Conservation (phyloP, 2,113 vertebrate genomes). For the Oxyura jamaicensis region DNA sequence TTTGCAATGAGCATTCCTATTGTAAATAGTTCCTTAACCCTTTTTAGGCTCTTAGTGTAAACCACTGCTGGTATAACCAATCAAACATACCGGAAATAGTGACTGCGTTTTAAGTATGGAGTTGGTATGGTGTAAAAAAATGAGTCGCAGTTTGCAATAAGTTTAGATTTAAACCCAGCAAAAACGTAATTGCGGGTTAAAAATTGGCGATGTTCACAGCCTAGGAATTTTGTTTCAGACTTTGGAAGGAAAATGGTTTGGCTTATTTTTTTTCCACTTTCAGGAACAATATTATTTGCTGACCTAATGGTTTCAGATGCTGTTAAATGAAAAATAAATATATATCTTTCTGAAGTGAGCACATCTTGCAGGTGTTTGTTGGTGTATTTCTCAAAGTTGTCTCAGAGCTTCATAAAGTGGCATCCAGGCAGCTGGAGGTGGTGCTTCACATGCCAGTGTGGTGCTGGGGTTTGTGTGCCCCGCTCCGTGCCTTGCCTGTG, state of each 20-base stretch:
- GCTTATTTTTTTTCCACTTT: conserved; percentile 50
- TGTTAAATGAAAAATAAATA: conserved; percentile 17
- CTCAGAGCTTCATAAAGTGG: not conserved
- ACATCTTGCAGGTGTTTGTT: conserved; percentile 55
- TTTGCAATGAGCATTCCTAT: not conserved
- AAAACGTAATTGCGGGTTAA: not conserved
- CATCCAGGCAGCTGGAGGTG: not conserved
- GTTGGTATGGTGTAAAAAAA: not conserved
- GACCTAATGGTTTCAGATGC: conserved; percentile 39
- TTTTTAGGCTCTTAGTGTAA: not conserved
- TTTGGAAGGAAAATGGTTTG: conserved; percentile 46
- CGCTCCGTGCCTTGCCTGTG: fast-evolving
- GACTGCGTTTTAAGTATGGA: not conserved
- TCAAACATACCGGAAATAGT: not conserved
- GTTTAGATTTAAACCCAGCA: conserved; percentile 35
- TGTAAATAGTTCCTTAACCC: not conserved
- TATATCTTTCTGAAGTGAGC: not conserved
- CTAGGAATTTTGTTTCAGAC: conserved; percentile 55
- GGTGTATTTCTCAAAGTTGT: not conserved
- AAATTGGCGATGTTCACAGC: not conserved
- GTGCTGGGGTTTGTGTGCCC: not conserved
- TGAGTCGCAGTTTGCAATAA: not conserved
- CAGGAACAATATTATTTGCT: conserved; percentile 35
- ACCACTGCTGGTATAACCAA: not conserved
- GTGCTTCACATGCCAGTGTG: not conserved